Percentiles rank a stretch among this genome's conserved stretches.
phyloP scores from a whole-genome alignment of 2,113 vertebrate genomes.

The Ornithorhynchus anatinus region DNA sequence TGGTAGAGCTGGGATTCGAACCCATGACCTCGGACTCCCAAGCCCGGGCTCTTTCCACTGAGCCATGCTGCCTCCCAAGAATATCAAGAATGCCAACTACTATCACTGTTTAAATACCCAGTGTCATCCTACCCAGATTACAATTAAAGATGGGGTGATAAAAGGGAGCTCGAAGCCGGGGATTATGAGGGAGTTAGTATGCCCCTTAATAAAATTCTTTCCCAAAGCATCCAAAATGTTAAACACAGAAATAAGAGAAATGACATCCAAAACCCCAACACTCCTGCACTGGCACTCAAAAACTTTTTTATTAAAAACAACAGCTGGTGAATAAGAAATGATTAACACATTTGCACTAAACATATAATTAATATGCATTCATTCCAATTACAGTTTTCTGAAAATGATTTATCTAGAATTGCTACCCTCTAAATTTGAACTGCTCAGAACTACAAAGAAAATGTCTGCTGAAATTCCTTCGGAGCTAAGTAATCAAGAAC shows the following conservation, averaged over 20 bases:
- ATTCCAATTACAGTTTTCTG: background rate
- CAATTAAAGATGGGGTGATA: too few species aligned
- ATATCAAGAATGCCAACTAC: too few species aligned
- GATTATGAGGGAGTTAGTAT: too few species aligned
- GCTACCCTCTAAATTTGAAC: background rate
- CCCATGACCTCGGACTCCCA: too few species aligned
- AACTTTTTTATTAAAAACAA: conserved; percentile 11
- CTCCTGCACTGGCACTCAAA: background rate
- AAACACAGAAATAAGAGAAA: background rate
- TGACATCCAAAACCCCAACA: background rate
- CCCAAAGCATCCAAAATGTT: background rate
- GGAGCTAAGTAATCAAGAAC: background rate
- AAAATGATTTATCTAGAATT: background rate
- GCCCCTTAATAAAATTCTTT: too few species aligned
- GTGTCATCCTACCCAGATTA: too few species aligned
- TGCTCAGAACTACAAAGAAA: background rate
- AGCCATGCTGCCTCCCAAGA: too few species aligned
- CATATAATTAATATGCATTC: background rate
- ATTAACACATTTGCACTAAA: background rate
- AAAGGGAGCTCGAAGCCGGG: too few species aligned
- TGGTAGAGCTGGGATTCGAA: too few species aligned
- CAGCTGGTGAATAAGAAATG: background rate
- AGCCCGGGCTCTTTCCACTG: too few species aligned
- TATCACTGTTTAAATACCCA: too few species aligned
- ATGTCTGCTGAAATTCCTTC: background rate